Evolutionary conservation across 1,140 invertebrate genomes (phyloP).

Genomic region (Drosophila funebris): DNA sequence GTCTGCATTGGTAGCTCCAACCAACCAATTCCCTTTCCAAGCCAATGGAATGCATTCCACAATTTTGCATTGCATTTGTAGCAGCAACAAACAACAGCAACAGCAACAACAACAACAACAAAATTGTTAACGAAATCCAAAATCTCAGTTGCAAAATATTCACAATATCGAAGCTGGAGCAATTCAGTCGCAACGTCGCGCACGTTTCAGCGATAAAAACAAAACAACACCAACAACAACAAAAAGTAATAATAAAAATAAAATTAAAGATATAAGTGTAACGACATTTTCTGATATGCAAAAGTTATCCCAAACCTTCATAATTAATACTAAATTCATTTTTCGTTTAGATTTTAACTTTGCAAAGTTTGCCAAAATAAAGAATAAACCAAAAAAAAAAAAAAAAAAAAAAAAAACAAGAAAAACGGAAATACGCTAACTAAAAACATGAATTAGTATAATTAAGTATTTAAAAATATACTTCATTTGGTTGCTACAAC

Average conservation of each 20-base stretch:
- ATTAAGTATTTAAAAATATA: not conserved
- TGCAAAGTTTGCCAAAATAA: not conserved
- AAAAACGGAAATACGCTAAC: not conserved
- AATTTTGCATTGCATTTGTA: conserved; percentile 19
- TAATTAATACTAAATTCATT: not conserved
- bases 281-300: conserved; percentile 28
- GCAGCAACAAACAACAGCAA: not conserved
- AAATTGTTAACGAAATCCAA: conserved; percentile 34
- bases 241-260: not conserved
- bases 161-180: conserved; percentile 46
- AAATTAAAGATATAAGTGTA: not conserved
- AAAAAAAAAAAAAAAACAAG: too few relatives aligned
- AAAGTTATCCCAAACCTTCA: not conserved
- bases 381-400: too few relatives aligned
- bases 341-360: not conserved
- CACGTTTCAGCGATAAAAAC: conserved; percentile 47
- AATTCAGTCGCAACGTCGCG: conserved; percentile 42
- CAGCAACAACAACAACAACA: not conserved
- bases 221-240: not conserved
- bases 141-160: conserved; percentile 37
- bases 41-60: conserved; percentile 31
- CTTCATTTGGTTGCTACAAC: not conserved
- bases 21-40: not conserved
- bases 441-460: not conserved
- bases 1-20: not conserved